These are phyloP conservation scores for Clostera curtula DNA, from an alignment of 2,888 invertebrate genomes.

Conservation along the genomic window DNA sequence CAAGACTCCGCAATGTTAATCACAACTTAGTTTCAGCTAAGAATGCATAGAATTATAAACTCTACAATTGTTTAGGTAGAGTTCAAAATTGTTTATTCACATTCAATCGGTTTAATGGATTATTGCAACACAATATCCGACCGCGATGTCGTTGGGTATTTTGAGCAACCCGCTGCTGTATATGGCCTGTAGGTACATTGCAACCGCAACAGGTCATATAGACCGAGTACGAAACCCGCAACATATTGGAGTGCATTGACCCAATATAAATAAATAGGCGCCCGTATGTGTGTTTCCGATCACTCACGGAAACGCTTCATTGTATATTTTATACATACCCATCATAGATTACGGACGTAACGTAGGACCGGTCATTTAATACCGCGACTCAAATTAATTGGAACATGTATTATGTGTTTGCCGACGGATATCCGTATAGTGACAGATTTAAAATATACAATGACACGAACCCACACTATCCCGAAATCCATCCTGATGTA, in stretches of 20 bases:
- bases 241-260: conserved; percentile 49
- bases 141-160: conserved; percentile 3
- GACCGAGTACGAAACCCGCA: conserved; percentile 23
- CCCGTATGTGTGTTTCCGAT: conserved; percentile 42
- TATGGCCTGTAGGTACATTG: conserved; percentile 7
- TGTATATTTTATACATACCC: conserved; percentile 19
- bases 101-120: too few relatives aligned
- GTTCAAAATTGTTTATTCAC: too few relatives aligned
- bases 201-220: conserved; percentile 28
- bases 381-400: too few relatives aligned
- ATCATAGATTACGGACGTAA: conserved; percentile 6
- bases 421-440: too few relatives aligned
- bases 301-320: conserved; percentile 43
- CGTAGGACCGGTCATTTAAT: too few relatives aligned
- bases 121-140: neutral
- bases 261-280: conserved; percentile 49
- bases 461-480: too few relatives aligned
- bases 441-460: too few relatives aligned
- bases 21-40: neutral
- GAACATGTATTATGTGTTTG: too few relatives aligned
- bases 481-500: too few relatives aligned
- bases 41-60: neutral
- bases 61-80: neutral
- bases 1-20: neutral
- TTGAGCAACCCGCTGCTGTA: conserved; percentile 2